Conservation (phyloP, 2,888 invertebrate species). For the Crossocerus cetratus region DNA sequence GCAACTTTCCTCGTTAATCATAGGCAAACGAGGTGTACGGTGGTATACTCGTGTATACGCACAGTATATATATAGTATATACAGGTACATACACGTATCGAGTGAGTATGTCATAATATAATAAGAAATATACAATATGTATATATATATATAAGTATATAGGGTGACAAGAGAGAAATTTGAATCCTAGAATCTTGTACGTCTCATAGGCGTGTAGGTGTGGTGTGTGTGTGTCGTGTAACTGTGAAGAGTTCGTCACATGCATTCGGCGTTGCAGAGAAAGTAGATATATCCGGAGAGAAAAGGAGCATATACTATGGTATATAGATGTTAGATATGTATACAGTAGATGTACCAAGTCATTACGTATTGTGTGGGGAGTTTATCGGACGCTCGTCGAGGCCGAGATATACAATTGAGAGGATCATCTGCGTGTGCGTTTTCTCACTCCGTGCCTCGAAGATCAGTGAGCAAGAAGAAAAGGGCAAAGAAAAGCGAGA, state of each 20-base stretch:
- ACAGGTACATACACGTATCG: neutral
- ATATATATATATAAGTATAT: conserved; percentile 59
- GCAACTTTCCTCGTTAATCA: conserved; percentile 32
- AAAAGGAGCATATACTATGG: conserved; percentile 31
- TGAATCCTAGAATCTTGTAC: conserved; percentile 71
- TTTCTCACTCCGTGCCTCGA: too few species aligned
- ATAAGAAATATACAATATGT: conserved; percentile 49
- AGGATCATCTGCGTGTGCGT: too few species aligned
- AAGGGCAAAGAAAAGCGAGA: neutral
- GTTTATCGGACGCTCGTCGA: conserved; percentile 10
- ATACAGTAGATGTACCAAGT: too few species aligned
- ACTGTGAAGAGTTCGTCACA: conserved; percentile 69
- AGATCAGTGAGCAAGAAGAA: too few species aligned
- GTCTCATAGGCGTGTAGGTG: too few species aligned
- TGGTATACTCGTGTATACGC: conserved; percentile 22
- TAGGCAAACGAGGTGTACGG: neutral
- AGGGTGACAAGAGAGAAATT: conserved; percentile 65
- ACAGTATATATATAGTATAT: conserved; percentile 18
- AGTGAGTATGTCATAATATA: neutral
- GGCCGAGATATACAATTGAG: too few species aligned
- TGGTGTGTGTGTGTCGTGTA: too few species aligned
- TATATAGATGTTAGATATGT: too few species aligned
- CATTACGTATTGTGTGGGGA: too few species aligned
- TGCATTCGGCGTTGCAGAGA: conserved; percentile 67
- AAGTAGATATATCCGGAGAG: conserved; percentile 4